Percentiles rank a stretch among this genome's conserved stretches.
Evolutionary conservation across 2,113 vertebrate genomes (phyloP).

Genomic region (Ursus arctos): DNA sequence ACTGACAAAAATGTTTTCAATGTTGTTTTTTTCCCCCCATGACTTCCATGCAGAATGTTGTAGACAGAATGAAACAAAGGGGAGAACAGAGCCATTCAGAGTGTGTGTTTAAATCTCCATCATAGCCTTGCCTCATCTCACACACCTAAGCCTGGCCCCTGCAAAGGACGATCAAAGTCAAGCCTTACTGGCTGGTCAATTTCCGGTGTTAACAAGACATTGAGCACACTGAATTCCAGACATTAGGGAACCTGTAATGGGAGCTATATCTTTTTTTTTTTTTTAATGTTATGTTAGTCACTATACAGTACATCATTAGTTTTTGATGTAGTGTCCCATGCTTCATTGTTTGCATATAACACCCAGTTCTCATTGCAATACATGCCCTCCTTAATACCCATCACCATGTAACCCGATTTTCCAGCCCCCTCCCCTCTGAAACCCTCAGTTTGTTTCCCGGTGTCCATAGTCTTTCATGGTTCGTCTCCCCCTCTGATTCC

Average conservation of each 20-base stretch:
- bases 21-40: neutral
- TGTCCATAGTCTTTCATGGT: too few relatives aligned
- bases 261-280: neutral
- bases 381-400: too few relatives aligned
- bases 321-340: too few relatives aligned
- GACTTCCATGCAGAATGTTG: neutral
- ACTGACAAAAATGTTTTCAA: slow-evolving; percentile 14
- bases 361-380: too few relatives aligned
- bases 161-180: neutral
- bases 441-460: too few relatives aligned
- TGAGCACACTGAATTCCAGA: neutral
- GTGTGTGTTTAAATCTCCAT: neutral
- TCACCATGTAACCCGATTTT: too few relatives aligned
- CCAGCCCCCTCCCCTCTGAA: too few relatives aligned
- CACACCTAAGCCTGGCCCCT: neutral
- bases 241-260: neutral
- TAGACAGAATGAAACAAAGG: neutral
- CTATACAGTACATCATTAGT: too few relatives aligned
- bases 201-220: neutral
- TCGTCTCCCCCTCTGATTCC: too few relatives aligned
- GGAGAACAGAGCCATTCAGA: neutral
- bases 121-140: neutral
- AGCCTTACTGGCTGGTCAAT: neutral
- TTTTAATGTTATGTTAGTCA: too few relatives aligned
- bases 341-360: too few relatives aligned